These are phyloP conservation scores for Buphagus erythrorhynchus DNA, from an alignment of 2,797 vertebrate genomes.

Conservation along the genomic window DNA sequence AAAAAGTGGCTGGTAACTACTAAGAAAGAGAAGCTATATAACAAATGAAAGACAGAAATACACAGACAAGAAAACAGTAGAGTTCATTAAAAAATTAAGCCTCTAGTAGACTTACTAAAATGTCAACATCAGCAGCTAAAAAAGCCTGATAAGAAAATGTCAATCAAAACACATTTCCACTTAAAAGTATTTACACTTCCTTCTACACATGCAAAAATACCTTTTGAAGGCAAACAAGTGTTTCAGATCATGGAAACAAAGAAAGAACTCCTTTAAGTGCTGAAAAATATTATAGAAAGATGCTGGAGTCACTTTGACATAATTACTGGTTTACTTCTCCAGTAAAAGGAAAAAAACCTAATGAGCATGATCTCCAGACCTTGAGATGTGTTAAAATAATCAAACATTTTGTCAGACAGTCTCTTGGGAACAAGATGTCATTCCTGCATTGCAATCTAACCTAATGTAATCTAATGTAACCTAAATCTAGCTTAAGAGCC, in stretches of 20 bases:
- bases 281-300: background rate
- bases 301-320: background rate
- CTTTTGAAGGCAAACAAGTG: background rate
- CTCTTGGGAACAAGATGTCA: background rate
- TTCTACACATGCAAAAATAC: background rate
- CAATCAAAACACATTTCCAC: background rate
- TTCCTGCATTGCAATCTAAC: background rate
- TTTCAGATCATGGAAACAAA: background rate
- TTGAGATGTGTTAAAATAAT: background rate
- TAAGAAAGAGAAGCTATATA: background rate
- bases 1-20: background rate
- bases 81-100: background rate
- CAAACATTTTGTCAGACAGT: background rate
- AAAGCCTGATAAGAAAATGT: background rate
- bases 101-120: background rate
- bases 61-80: background rate
- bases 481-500: background rate
- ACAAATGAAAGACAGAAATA: background rate
- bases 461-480: background rate
- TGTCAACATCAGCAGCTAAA: background rate
- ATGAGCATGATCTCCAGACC: background rate
- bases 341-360: background rate
- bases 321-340: background rate
- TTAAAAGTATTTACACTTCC: background rate
- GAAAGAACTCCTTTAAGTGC: background rate